Conservation (phyloP, 2,797 vertebrate genomes). For the Galago senegalensis region DNA sequence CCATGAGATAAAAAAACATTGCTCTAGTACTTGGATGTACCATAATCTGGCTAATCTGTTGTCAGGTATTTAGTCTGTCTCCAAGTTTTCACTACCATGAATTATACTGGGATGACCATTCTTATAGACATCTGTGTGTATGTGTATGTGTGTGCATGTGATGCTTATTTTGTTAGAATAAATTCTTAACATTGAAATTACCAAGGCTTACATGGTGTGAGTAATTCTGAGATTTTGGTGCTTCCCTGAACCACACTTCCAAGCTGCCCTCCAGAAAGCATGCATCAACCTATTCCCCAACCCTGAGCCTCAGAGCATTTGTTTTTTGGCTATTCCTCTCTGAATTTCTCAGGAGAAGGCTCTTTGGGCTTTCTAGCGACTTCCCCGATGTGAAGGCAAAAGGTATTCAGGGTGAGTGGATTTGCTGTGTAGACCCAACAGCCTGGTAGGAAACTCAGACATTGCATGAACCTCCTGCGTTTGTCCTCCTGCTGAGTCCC, state of each 20-base stretch:
- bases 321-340: background rate
- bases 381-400: background rate
- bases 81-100: background rate
- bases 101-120: background rate
- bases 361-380: background rate
- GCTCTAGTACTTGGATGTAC: rapidly evolving
- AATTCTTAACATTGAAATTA: background rate
- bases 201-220: background rate
- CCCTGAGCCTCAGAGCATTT: background rate
- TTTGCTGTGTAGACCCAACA: rapidly evolving
- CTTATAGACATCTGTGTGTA: background rate
- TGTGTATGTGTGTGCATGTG: background rate
- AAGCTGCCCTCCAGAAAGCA: background rate
- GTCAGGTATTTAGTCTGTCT: background rate
- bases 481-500: background rate
- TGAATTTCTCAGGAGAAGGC: background rate
- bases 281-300: too few relatives aligned
- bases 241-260: background rate
- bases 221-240: background rate
- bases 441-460: background rate
- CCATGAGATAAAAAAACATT: too few relatives aligned
- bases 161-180: background rate
- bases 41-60: background rate
- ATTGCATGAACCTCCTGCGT: background rate
- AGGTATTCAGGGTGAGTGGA: background rate